These are phyloP conservation scores for Gobiocypris rarus DNA, from an alignment of 2,113 vertebrate genomes.

Conservation along the genomic window DNA sequence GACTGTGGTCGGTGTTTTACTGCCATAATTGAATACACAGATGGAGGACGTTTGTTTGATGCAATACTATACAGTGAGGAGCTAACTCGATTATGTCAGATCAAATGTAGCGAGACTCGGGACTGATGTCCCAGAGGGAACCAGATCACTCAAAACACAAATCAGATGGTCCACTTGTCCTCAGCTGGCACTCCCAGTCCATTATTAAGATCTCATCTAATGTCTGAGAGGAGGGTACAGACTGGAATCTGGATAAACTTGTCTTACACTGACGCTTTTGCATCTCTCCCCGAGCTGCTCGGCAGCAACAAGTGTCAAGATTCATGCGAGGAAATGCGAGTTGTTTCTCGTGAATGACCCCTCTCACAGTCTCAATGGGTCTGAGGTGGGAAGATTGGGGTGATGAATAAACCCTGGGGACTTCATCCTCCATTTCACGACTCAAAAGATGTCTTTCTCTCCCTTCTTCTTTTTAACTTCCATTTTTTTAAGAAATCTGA, in stretches of 20 bases:
- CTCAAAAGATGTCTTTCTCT: slow-evolving; percentile 58
- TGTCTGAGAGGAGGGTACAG: background rate
- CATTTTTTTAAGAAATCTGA: slow-evolving; percentile 39
- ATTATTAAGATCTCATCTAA: slow-evolving; percentile 19
- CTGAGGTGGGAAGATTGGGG: slow-evolving; percentile 55
- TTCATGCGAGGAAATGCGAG: slow-evolving; percentile 19
- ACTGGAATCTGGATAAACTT: slow-evolving; percentile 13
- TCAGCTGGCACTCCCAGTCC: background rate
- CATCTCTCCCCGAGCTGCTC: background rate
- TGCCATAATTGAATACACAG: slow-evolving; percentile 55
- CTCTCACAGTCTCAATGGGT: slow-evolving; percentile 38
- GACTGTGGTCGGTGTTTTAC: slow-evolving; percentile 14
- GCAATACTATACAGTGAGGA: slow-evolving; percentile 35
- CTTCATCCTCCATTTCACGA: slow-evolving; percentile 48
- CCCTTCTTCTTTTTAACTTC: slow-evolving; percentile 49
- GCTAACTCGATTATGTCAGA: slow-evolving; percentile 17
- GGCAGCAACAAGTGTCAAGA: slow-evolving; percentile 33
- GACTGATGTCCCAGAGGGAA: background rate
- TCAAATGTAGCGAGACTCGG: background rate
- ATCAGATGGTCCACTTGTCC: slow-evolving; percentile 18
- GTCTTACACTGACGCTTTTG: background rate
- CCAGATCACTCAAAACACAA: background rate
- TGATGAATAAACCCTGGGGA: slow-evolving; percentile 53
- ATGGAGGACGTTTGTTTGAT: slow-evolving; percentile 52
- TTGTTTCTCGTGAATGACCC: slow-evolving; percentile 9